Evolutionary conservation across 2,888 invertebrate genomes (phyloP).

Genomic region (Griposia aprilina): DNA sequence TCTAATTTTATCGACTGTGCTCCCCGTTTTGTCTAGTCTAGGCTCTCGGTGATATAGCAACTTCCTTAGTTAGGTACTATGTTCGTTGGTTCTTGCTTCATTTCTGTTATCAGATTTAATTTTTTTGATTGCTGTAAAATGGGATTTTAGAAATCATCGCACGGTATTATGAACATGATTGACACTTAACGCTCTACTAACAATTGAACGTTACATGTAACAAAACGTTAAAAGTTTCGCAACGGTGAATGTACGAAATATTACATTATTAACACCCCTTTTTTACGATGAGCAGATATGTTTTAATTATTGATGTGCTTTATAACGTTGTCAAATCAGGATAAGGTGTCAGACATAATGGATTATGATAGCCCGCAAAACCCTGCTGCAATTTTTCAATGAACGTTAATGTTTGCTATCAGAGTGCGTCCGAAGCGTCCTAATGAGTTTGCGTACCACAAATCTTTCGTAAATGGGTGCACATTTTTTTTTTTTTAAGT

Average conservation of each 20-base stretch:
- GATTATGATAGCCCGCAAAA: conserved; percentile 74
- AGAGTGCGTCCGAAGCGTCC: conserved; percentile 71
- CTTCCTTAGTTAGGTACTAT: conserved; percentile 14
- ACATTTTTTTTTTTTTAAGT: conserved; percentile 78
- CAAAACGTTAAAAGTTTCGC: conserved; percentile 28
- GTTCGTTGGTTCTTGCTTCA: conserved; percentile 10
- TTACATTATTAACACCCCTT: conserved; percentile 24
- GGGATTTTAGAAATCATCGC: conserved; percentile 49
- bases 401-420: conserved; percentile 73
- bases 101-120: conserved; percentile 2
- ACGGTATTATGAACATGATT: conserved; percentile 49
- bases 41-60: conserved; percentile 27
- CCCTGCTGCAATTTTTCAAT: conserved; percentile 79
- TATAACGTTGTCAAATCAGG: conserved; percentile 65
- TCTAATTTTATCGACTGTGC: conserved; percentile 66
- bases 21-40: conserved; percentile 54
- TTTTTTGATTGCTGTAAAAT: conserved; percentile 18
- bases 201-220: conserved; percentile 35
- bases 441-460: conserved; percentile 82
- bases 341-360: conserved; percentile 68
- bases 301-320: conserved; percentile 59
- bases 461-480: conserved; percentile 79
- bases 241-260: conserved; percentile 27
- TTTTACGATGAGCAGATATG: conserved; percentile 34
- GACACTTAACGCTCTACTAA: conserved; percentile 56